phyloP scores from a whole-genome alignment of 2,888 invertebrate genomes.

The Gymnosoma rotundatum region DNA sequence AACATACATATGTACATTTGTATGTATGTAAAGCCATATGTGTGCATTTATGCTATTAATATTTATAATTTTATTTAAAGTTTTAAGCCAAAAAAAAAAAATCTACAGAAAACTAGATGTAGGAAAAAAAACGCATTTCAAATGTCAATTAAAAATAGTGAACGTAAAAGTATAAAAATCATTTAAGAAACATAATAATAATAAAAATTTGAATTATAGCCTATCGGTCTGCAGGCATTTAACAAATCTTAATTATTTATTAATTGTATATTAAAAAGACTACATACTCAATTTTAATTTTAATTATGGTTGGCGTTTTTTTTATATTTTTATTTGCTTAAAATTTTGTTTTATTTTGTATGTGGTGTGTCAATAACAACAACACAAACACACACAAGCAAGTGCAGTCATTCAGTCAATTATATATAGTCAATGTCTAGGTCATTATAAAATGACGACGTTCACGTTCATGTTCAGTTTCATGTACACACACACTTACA shows the following conservation, averaged over 20 bases:
- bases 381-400: constrained; percentile 49
- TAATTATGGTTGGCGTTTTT: constrained; percentile 43
- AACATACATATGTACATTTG: constrained; percentile 12
- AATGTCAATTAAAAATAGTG: background rate
- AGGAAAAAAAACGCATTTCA: background rate
- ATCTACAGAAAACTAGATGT: background rate
- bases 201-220: background rate
- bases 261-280: background rate
- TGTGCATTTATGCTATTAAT: constrained; percentile 35
- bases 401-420: constrained; percentile 67
- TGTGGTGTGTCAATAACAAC: constrained; percentile 27
- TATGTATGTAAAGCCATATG: no score
- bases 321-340: constrained; percentile 30
- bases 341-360: constrained; percentile 28
- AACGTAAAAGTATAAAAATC: background rate
- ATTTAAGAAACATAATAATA: background rate
- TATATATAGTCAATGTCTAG: constrained; percentile 70
- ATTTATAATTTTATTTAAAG: constrained; percentile 26
- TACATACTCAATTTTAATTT: background rate
- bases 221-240: background rate
- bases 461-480: constrained; percentile 69
- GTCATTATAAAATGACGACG: constrained; percentile 70
- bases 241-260: constrained; percentile 23
- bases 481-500: constrained; percentile 7
- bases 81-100: background rate